Conservation (phyloP, 2,797 vertebrate genomes). For the Artibeus lituratus region DNA sequence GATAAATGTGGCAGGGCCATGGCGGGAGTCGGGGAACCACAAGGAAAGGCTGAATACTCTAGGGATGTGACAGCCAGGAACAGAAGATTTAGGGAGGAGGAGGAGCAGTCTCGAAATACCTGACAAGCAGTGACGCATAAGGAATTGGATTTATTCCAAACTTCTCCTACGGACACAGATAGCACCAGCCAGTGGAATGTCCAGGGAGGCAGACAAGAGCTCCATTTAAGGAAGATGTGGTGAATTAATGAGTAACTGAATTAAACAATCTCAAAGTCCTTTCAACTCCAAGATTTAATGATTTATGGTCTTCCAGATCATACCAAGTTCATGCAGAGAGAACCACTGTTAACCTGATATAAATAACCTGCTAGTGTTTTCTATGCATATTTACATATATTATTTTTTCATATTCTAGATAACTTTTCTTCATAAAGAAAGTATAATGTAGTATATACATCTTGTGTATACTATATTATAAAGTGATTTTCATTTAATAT, state of each 20-base stretch:
- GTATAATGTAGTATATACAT: no score
- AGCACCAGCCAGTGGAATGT: not conserved
- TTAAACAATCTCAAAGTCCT: not conserved
- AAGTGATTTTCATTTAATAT: not conserved
- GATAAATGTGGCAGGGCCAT: not conserved
- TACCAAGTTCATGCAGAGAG: not conserved
- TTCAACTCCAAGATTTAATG: conserved; percentile 11
- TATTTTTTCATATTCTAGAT: not conserved
- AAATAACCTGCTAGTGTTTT: not conserved
- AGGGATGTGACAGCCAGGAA: not conserved
- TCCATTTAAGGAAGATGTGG: not conserved
- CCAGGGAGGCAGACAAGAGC: not conserved
- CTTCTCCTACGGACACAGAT: not conserved
- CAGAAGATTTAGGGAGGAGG: not conserved
- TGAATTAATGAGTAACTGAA: conserved; percentile 22
- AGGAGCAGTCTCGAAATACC: not conserved
- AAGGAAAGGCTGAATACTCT: not conserved
- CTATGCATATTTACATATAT: not conserved
- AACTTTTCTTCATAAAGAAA: conserved; percentile 31
- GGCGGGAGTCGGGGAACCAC: not conserved
- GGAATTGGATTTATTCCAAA: not conserved
- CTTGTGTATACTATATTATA: not conserved
- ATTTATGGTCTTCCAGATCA: not conserved
- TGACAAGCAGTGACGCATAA: not conserved
- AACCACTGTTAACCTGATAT: not conserved